Evolutionary conservation across 2,888 invertebrate genomes (phyloP), one percentile per base, ranked within the genome.

Genomic region (Caenorhabditis uteleia): DNA sequence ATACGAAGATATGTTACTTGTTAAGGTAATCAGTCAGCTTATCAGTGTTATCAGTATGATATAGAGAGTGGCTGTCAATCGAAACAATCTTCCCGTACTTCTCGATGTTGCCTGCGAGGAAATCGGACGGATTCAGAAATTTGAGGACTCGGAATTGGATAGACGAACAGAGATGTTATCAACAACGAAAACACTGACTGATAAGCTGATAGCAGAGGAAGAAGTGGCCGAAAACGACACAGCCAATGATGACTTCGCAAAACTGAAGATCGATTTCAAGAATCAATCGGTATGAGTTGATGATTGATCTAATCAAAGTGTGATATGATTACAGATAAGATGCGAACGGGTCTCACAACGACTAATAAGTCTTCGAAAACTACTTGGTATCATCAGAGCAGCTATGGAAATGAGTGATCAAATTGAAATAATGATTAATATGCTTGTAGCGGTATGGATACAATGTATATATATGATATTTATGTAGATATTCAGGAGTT

Each of bases 1-100:
- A 48, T 72, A 72, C 34, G 72, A 72, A 20, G 72, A 72, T 44
- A 72, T 72, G 72, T 55, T 71, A n/a, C 45, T 71, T 1, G 68
- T 71, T n/a, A 71, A 71, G 55, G 65, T 65, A 16, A 1, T 26
- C 16, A 10, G 12, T 7, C 29, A 16, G 12, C 27, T 29, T 18
- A 14, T 50, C n/a, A 21, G n/a, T 6, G 26, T n/a, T 47, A 58
- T 45, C 39, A n/a, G n/a, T n/a, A n/a, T n/a, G n/a, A n/a, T n/a
- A n/a, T n/a, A 59, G 55, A 55, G 57, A 49, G 65, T 71, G 8
- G 56, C 68, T 10, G 46, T 55, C 12, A 66, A 64, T 36, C 26
- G 54, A 16, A 68, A 68, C 47, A 65, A 68, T 50, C 57, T 71
- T 16, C 48, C 39, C 16, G 53, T 53, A 12, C 46, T 71, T 3